Evolutionary conservation across 2,113 vertebrate genomes (phyloP).

Genomic region (Turnix velox): DNA sequence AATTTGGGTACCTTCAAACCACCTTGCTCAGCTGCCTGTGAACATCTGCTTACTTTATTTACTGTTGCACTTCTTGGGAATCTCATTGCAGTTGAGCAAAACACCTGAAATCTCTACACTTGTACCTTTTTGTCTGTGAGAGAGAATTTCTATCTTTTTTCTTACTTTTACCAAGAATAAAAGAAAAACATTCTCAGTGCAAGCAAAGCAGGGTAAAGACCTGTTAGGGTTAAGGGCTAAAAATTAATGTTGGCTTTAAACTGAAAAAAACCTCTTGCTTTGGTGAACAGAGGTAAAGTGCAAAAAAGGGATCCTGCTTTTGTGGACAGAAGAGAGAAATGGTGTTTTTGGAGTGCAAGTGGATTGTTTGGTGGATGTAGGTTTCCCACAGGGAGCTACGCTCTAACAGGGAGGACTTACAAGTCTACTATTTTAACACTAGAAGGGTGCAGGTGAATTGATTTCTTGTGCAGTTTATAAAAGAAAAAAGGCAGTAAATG

Average conservation of each 20-base stretch:
- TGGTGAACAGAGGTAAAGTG: not conserved
- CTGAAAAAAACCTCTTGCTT: not conserved
- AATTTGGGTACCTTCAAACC: slow-evolving; percentile 43
- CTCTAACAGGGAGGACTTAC: not conserved
- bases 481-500: not conserved
- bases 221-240: not conserved
- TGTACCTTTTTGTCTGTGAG: not conserved
- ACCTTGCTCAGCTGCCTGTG: slow-evolving; percentile 19
- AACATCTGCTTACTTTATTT: slow-evolving; percentile 32
- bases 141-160: not conserved
- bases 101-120: not conserved
- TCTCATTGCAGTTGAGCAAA: not conserved
- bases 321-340: not conserved
- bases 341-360: not conserved
- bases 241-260: not conserved
- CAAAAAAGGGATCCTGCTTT: not conserved
- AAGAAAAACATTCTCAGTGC: not conserved
- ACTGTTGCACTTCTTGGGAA: not conserved
- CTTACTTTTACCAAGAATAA: not conserved
- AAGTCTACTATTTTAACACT: not conserved
- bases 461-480: not conserved
- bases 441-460: not conserved
- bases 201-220: not conserved
- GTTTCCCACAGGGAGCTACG: not conserved
- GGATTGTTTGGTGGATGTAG: not conserved